These are phyloP conservation scores for Labroides dimidiatus DNA, from an alignment of 2,797 vertebrate species.

Conservation along the genomic window DNA sequence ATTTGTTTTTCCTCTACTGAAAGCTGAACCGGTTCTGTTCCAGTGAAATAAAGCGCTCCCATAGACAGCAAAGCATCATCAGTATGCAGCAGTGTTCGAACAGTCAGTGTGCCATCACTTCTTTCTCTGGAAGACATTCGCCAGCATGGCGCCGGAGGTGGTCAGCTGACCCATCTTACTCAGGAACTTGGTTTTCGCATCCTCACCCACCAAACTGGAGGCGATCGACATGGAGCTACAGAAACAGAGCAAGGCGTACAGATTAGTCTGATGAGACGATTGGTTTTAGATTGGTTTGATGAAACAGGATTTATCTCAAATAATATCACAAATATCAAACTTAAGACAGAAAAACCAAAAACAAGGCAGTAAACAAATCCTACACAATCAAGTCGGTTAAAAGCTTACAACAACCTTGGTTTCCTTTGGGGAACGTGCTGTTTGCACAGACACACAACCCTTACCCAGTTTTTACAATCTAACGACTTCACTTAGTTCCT, in stretches of 20 bases:
- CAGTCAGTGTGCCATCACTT: slow-evolving; percentile 82
- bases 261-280: too few species aligned
- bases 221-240: slow-evolving; percentile 95
- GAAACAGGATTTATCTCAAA: too few species aligned
- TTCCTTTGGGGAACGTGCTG: slow-evolving; percentile 32
- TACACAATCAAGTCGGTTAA: slow-evolving; percentile 4
- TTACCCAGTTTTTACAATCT: slow-evolving; percentile 64
- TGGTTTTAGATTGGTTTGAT: too few species aligned
- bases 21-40: slow-evolving; percentile 34
- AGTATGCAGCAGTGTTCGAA: slow-evolving; percentile 40
- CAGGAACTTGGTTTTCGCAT: slow-evolving; percentile 98
- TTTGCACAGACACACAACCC: slow-evolving; percentile 51
- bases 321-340: not conserved
- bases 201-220: slow-evolving; percentile 96
- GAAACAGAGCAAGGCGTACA: fast-evolving
- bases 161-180: slow-evolving; percentile 99
- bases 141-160: slow-evolving; percentile 98
- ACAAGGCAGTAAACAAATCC: not conserved
- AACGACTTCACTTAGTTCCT: slow-evolving; percentile 74
- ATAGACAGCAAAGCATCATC: slow-evolving; percentile 80
- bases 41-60: slow-evolving; percentile 69
- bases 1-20: slow-evolving; percentile 20
- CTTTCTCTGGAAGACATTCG: slow-evolving; percentile 99
- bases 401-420: slow-evolving; percentile 10
- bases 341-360: not conserved